Conservation (phyloP, 1,140 invertebrate genomes). For the Zaprionus gabonicus region DNA sequence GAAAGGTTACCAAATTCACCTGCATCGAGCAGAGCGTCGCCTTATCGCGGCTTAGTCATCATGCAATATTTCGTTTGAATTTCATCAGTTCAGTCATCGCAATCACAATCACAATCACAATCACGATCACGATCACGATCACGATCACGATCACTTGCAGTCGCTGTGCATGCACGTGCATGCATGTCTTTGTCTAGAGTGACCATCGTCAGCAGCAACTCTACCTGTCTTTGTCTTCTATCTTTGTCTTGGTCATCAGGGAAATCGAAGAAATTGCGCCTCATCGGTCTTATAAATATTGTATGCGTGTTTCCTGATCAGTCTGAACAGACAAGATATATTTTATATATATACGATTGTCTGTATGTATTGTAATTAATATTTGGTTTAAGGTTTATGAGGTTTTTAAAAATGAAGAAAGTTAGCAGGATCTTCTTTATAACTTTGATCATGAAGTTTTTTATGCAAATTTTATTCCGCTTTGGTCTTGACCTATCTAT, state of each 20-base stretch:
- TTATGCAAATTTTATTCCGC: no score
- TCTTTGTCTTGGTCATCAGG: not conserved
- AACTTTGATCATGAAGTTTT: no score
- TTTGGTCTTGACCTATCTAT: not conserved
- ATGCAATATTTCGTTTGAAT: not conserved
- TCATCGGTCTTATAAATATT: not conserved
- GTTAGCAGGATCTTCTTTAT: not conserved
- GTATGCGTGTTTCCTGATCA: not conserved
- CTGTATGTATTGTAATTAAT: no score
- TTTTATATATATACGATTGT: not conserved
- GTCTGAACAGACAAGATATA: not conserved
- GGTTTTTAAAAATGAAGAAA: not conserved
- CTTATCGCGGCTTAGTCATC: conserved; percentile 38
- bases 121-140: not conserved
- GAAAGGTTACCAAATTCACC: not conserved
- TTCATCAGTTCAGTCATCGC: not conserved
- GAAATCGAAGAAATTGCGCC: not conserved
- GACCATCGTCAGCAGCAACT: not conserved
- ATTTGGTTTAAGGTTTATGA: no score
- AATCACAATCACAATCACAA: not conserved
- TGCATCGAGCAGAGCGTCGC: not conserved
- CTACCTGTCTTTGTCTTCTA: conserved; percentile 2
- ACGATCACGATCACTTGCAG: not conserved
- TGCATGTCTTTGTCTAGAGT: not conserved
- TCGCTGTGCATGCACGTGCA: not conserved